Conservation (phyloP, 30 jellyfish, hydroid and myxozoan genomes). For the Pseudorhiza aurosa region DNA sequence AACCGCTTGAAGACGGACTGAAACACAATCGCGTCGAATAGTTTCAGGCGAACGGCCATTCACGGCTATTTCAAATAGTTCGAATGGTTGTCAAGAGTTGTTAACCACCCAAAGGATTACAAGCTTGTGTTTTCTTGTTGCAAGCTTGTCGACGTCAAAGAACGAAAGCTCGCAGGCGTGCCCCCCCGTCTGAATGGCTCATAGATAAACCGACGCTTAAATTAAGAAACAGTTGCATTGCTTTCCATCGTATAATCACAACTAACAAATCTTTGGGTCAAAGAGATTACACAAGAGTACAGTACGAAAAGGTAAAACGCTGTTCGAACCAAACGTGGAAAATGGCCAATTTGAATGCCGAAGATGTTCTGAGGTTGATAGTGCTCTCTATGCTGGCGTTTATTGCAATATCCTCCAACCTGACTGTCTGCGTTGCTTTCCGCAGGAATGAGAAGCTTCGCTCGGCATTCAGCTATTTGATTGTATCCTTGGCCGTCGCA, state of each 20-base stretch:
- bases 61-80: neutral
- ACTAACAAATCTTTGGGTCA: neutral
- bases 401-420: conserved; percentile 21
- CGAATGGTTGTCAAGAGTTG: neutral
- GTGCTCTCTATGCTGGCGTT: conserved; percentile 16
- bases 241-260: neutral
- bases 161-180: neutral
- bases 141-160: neutral
- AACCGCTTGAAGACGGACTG: no score
- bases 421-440: conserved; percentile 42
- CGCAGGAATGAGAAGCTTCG: conserved; percentile 37
- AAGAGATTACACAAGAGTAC: neutral
- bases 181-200: neutral
- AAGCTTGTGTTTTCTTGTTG: neutral
- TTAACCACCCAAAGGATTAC: neutral
- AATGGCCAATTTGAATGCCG: conserved; percentile 26
- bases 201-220: neutral
- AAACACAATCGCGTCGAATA: no score
- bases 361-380: neutral
- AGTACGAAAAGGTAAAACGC: no score
- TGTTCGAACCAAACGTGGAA: neutral
- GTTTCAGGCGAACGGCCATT: no score
- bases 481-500: conserved; percentile 52
- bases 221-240: neutral
- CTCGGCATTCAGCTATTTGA: conserved; percentile 31